Conservation (phyloP, 2,113 vertebrate species). For the Rhynchomys soricoides region DNA sequence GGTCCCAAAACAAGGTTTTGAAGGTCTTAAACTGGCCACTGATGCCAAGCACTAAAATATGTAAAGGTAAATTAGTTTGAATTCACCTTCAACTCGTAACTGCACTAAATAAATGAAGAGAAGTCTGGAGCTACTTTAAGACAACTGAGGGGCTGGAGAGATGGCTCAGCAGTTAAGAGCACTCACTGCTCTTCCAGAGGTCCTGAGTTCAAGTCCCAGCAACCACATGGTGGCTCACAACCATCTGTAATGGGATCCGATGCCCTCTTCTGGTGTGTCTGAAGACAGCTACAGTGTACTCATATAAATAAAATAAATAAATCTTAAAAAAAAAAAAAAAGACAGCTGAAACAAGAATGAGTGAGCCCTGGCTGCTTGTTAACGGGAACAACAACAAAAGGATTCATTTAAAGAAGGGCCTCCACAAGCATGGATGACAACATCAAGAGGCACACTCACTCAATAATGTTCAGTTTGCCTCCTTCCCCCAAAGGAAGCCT, state of each 20-base stretch:
- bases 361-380: neutral
- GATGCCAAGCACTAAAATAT: conserved; percentile 6
- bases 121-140: neutral
- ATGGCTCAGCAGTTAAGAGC: no score
- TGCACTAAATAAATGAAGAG: neutral
- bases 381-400: neutral
- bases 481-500: neutral
- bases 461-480: neutral
- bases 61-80: conserved; percentile 16
- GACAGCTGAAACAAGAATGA: neutral
- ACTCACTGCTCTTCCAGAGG: no score
- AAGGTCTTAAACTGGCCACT: neutral
- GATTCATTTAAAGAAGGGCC: conserved; percentile 50
- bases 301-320: no score
- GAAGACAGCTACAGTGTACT: no score
- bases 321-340: no score
- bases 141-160: no score
- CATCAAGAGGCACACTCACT: neutral
- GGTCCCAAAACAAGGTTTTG: neutral
- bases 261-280: no score
- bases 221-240: no score
- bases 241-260: no score
- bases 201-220: no score
- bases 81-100: conserved; percentile 8
- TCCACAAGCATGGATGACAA: neutral